Base-by-base conservation (phyloP, 2,888 invertebrate genomes). In the Temnothorax rugatulus region DNA sequence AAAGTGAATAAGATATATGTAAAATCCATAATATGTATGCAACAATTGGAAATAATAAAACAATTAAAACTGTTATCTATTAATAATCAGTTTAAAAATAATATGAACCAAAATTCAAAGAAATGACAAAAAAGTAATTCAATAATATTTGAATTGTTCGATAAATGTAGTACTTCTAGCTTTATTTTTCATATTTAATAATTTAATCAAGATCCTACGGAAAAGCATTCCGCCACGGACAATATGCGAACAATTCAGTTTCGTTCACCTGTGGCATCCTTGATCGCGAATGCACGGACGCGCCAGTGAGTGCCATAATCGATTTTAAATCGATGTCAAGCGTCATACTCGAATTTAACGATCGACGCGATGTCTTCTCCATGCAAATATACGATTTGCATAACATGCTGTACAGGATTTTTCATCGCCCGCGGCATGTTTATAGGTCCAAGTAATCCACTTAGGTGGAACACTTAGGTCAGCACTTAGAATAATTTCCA, bases 301-400 rank as follows among this genome's bases (percentile, higher is more conserved):
- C 59, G 47, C 9, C 38, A 7, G 11, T 21, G 41, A 68, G 25
- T n/a, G 52, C 41, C 63, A 41, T 75, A 83, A 83, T 84, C 83
- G 87, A 84, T 54, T 66, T 69, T 79, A 69, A 83, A 82, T 86
- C 84, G 88, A 66, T 66, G 79, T 59, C 63, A 41, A 77, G 50
- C 73, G 68, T 77, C 63, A 61, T 15, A n/a, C 21, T 52, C 41
- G 13, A 79, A 73, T 29, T 61, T 54, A 63, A 81, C 21, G 41
- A 75, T 11, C 21, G 34, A 75, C 15, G 59, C n/a, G 15, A 57
- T 15, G 13, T 41, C 15, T 68, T 29, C 50, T 52, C 54, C 64
- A 41, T 47, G 54, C 50, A 59, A 52, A 9, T 41, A 44, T 2
- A 4, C 47, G 11, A 85, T 87, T 87, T 87, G 38, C 83, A 85